These are phyloP conservation scores for Sebastiscus albofasciatus DNA, from an alignment of 2,797 vertebrate species.

Conservation along the genomic window DNA sequence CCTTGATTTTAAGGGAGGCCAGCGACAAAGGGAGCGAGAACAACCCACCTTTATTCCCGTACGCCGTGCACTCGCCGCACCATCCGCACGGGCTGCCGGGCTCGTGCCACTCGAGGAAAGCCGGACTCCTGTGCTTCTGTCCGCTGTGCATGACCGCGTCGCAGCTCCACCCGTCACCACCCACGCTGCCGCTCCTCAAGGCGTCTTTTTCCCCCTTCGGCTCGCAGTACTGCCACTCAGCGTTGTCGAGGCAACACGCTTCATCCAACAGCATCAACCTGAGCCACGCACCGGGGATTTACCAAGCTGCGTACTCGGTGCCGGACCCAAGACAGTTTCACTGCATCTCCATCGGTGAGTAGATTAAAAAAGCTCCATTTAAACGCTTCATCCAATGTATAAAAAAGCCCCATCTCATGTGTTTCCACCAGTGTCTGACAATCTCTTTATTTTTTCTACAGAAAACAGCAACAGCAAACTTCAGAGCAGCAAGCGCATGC, in stretches of 20 bases:
- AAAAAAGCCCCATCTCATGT: background rate
- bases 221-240: conserved; percentile 93
- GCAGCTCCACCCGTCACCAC: conserved; percentile 92
- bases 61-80: conserved; percentile 92
- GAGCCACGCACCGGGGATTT: conserved; percentile 89
- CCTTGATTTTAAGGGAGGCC: conserved; percentile 94
- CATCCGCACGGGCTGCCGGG: conserved; percentile 90
- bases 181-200: conserved; percentile 92
- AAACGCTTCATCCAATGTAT: rapidly evolving
- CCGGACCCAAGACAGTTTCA: conserved; percentile 96
- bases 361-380: background rate
- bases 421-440: conserved; percentile 17
- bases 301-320: conserved; percentile 92
- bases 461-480: conserved; percentile 92
- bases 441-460: conserved; percentile 56
- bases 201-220: conserved; percentile 93
- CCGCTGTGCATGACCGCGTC: conserved; percentile 94
- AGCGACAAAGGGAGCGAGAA: conserved; percentile 88
- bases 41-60: conserved; percentile 91
- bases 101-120: conserved; percentile 96
- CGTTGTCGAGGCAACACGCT: conserved; percentile 90
- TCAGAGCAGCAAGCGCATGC: conserved; percentile 98
- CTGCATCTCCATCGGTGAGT: conserved; percentile 98
- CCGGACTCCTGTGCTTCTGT: conserved; percentile 96
- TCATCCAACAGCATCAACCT: conserved; percentile 87